Base-by-base conservation (phyloP, 2,113 vertebrate genomes). In the Silurus meridionalis region DNA sequence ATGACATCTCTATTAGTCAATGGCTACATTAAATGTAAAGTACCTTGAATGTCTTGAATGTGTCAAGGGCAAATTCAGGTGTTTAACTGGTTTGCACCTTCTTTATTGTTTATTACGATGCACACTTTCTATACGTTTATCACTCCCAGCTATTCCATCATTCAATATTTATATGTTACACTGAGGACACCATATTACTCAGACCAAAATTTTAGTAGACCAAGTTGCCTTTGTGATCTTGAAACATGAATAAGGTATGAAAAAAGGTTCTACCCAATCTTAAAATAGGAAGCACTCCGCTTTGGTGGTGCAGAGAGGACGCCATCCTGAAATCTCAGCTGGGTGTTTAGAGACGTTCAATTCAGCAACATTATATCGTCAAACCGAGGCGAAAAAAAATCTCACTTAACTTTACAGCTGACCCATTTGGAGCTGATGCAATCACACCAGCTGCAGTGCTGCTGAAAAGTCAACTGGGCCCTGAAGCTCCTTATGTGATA, bases 391-490 rank as follows among this genome's bases (percentile, higher is more conserved):
- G 23, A 21, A 66, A 64, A 8, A 5, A 2, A 78, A 14, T 83
- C 82, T 57, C 84, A 69, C 85, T 67, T 75, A 13, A 77, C 46
- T 87, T 83, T 77, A 75, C 80, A 57, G 52, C 58, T 75, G 80
- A 83, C 60, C 85, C 85, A 77, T 77, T 82, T 60, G 28, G 78
- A 82, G 87, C 83, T 28, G 83, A 85, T 77, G 80, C 53, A 83
- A 77, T 50, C 80, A 28, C 58, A 79, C 80, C 87, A 87, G 52
- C 86, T 87, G 84, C 80, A 46, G 80, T 57, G 71, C 71, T 46
- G n/a, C 72, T 55, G 75, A 82, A 88, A 88, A 85, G 67, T 87
- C 83, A 84, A 87, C 80, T 86, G 83, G 63, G 57, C 83, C 83
- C 86, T 63, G 75, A 77, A 89, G 88, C 85, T 85, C 28, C 74